phyloP scores from a whole-genome alignment of 2,888 invertebrate genomes.

The Frankliniella intonsa region DNA sequence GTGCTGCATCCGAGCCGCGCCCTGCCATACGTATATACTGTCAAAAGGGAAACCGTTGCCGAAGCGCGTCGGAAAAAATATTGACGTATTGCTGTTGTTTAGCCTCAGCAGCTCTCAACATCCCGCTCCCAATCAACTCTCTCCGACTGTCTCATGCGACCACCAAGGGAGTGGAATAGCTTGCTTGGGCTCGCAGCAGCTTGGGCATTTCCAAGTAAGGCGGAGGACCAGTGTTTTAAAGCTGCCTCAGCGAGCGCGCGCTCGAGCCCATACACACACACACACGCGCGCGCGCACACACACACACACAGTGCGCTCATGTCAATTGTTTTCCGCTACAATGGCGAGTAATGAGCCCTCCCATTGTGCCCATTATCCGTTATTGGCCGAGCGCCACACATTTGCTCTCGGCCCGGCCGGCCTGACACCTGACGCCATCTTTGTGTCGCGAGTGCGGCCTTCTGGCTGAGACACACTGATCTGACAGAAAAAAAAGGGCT shows the following conservation, averaged over 20 bases:
- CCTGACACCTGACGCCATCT: too few species aligned
- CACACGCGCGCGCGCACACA: neutral
- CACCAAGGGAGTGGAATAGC: conserved; percentile 4
- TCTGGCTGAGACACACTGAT: too few species aligned
- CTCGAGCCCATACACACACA: neutral
- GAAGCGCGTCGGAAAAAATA: neutral
- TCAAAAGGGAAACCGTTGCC: neutral
- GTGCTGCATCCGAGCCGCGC: neutral
- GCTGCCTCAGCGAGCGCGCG: neutral
- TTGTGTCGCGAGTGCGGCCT: too few species aligned
- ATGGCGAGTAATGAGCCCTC: neutral
- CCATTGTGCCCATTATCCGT: too few species aligned
- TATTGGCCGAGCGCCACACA: too few species aligned
- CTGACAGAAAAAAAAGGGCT: too few species aligned
- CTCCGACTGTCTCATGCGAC: neutral
- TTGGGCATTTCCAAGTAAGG: conserved; percentile 6
- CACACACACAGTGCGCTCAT: neutral
- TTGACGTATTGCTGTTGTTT: neutral
- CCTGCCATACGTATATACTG: neutral
- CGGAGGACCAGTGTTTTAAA: neutral
- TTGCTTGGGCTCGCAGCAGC: neutral
- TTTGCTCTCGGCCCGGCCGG: too few species aligned
- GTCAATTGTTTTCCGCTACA: conserved; percentile 19
- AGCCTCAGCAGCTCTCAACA: neutral
- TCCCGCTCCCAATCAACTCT: neutral